Evolutionary conservation across 2,888 invertebrate species (phyloP).

Genomic region (Ferdinandea cuprea): DNA sequence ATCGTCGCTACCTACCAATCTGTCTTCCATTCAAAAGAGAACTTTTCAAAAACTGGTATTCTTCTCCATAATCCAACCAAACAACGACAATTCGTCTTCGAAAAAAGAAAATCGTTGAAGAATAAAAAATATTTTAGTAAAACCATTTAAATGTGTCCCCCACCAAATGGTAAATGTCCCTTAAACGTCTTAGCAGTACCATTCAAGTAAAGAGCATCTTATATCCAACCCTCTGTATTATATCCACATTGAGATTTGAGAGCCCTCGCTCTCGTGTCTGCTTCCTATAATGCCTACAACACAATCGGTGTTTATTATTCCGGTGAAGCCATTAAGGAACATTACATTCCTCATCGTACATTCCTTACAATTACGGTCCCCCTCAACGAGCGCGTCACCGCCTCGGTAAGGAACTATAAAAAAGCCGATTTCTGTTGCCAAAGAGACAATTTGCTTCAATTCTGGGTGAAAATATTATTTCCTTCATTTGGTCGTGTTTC

Average conservation of each 20-base stretch:
- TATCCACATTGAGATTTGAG: conserved; percentile 18
- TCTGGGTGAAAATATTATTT: conserved; percentile 49
- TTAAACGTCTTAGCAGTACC: conserved; percentile 24
- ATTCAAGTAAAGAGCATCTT: conserved; percentile 25
- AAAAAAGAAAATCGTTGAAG: too few relatives aligned
- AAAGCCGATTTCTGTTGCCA: conserved; percentile 33
- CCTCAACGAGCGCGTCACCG: background rate
- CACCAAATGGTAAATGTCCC: conserved; percentile 4
- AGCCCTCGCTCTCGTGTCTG: background rate
- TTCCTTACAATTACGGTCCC: conserved; percentile 33
- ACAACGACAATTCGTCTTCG: too few relatives aligned
- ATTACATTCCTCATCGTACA: conserved; percentile 40
- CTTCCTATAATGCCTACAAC: conserved; percentile 30
- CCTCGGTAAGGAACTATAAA: conserved; percentile 32
- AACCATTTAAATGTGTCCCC: conserved; percentile 20
- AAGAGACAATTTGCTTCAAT: conserved; percentile 63
- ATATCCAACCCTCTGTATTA: conserved; percentile 31
- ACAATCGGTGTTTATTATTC: conserved; percentile 58
- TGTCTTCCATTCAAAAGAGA: too few relatives aligned
- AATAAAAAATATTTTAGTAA: background rate
- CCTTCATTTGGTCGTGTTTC: conserved; percentile 38
- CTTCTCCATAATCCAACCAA: too few relatives aligned
- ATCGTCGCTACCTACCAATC: too few relatives aligned
- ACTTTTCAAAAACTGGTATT: too few relatives aligned
- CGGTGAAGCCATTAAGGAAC: conserved; percentile 51